A percentile compares a stretch with the other conserved stretches of the same genome.
Evolutionary conservation across 2,113 vertebrate species (phyloP).

Genomic region (Psilopsiagon aymara): DNA sequence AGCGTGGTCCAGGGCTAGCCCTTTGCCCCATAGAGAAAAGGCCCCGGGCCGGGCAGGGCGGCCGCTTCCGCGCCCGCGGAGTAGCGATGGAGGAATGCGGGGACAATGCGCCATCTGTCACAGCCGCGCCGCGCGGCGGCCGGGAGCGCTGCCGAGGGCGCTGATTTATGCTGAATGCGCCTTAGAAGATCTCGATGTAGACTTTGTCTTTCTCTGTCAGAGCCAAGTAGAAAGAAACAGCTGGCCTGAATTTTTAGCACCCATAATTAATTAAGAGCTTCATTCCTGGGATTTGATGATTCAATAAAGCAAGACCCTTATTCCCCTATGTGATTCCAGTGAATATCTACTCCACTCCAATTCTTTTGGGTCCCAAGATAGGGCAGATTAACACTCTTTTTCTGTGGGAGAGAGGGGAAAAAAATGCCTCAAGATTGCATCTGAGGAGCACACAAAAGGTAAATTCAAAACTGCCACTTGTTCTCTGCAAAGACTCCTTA

Average conservation of each 20-base stretch:
- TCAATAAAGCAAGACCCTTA: constrained; percentile 81
- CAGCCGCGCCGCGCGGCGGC: constrained; percentile 60
- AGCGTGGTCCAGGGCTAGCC: not conserved
- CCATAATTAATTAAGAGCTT: constrained; percentile 86
- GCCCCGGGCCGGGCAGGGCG: not conserved
- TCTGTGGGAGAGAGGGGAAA: constrained; percentile 49
- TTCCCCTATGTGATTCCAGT: constrained; percentile 74
- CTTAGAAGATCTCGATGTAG: constrained; percentile 61
- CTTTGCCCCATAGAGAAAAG: not conserved
- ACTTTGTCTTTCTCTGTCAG: constrained; percentile 68
- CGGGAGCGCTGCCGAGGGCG: constrained; percentile 56
- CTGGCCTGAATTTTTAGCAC: constrained; percentile 85
- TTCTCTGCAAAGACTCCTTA: constrained; percentile 47
- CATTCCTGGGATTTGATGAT: constrained; percentile 83
- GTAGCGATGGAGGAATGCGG: constrained; percentile 62
- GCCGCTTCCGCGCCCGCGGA: constrained; percentile 5
- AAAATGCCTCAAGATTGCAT: constrained; percentile 74
- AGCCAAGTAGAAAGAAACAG: constrained; percentile 77
- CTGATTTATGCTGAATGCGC: constrained; percentile 62
- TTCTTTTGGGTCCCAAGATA: constrained; percentile 69
- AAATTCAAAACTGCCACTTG: constrained; percentile 72
- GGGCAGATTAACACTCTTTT: constrained; percentile 70
- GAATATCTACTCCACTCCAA: constrained; percentile 74
- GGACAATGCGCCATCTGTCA: constrained; percentile 68
- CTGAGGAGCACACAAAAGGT: constrained; percentile 59